These are phyloP conservation scores for Ascaphus truei DNA, from an alignment of 2,113 vertebrate species.

Conservation along the genomic window DNA sequence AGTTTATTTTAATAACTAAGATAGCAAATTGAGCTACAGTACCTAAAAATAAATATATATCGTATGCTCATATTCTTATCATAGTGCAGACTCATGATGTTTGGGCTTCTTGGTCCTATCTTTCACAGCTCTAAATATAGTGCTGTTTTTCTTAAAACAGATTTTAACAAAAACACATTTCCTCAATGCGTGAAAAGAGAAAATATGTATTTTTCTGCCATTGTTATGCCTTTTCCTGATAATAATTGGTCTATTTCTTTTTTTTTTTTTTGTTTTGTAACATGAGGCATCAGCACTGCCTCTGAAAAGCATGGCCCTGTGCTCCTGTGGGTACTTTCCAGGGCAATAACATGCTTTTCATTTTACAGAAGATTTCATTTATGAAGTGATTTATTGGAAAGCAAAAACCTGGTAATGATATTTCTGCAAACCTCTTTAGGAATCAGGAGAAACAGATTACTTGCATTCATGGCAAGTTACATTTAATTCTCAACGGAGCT, in stretches of 20 bases:
- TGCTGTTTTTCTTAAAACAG: not conserved
- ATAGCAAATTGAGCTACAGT: too few species aligned
- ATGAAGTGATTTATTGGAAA: slow-evolving; percentile 45
- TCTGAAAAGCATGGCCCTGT: slow-evolving; percentile 22
- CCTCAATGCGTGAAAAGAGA: not conserved
- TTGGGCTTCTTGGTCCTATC: not conserved
- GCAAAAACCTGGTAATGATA: slow-evolving; percentile 40
- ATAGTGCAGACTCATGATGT: not conserved
- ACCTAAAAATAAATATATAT: not conserved
- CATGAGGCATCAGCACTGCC: slow-evolving; percentile 23
- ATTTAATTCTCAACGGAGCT: slow-evolving; percentile 44
- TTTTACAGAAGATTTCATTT: slow-evolving; percentile 41
- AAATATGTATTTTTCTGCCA: slow-evolving; percentile 20
- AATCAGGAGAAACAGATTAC: slow-evolving; percentile 43
- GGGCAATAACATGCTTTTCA: slow-evolving; percentile 22
- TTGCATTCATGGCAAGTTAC: slow-evolving; percentile 38
- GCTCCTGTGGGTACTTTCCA: slow-evolving; percentile 35
- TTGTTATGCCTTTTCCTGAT: slow-evolving; percentile 38
- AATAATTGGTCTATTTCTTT: slow-evolving; percentile 19
- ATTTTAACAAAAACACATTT: slow-evolving; percentile 19
- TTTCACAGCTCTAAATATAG: not conserved
- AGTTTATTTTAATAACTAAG: too few species aligned
- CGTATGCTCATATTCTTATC: not conserved
- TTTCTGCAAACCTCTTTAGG: slow-evolving; percentile 36
- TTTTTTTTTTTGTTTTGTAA: too few species aligned